Conservation (phyloP, 2,797 vertebrate genomes). For the Ctenopoma kingsleyae region DNA sequence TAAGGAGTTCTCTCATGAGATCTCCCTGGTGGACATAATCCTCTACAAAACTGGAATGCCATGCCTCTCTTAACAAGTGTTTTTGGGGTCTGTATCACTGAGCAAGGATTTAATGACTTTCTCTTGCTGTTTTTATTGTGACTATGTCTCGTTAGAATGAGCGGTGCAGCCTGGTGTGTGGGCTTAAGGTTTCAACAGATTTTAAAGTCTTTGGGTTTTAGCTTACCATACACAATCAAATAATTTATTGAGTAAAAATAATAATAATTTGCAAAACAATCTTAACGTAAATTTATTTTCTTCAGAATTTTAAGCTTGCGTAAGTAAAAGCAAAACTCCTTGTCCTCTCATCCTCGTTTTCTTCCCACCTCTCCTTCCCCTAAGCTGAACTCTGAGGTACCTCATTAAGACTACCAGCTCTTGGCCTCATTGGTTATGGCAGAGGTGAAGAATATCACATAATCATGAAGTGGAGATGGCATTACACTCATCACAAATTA, state of each 20-base stretch:
- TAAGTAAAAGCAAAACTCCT: constrained; percentile 13
- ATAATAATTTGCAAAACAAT: constrained; percentile 16
- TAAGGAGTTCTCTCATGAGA: constrained; percentile 64
- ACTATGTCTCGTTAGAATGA: constrained; percentile 52
- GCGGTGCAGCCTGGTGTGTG: constrained; percentile 32
- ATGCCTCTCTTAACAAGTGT: constrained; percentile 72
- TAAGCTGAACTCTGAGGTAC: constrained; percentile 79
- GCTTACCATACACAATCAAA: neutral
- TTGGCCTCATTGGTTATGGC: constrained; percentile 88
- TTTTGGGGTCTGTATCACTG: constrained; percentile 54
- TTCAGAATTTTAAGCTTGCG: constrained; percentile 35
- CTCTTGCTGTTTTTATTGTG: constrained; percentile 51
- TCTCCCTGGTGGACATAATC: constrained; percentile 66
- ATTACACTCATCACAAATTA: constrained; percentile 94
- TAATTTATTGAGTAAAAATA: constrained; percentile 16
- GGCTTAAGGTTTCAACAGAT: constrained; percentile 55
- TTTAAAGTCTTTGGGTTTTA: constrained; percentile 26
- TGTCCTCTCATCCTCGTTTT: constrained; percentile 28
- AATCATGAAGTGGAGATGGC: constrained; percentile 94
- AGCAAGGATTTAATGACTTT: constrained; percentile 65
- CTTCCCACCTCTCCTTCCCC: constrained; percentile 63
- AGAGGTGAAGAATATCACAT: constrained; percentile 93
- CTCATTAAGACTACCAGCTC: constrained; percentile 81
- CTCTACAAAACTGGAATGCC: constrained; percentile 54
- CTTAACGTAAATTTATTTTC: constrained; percentile 13